phyloP scores from a whole-genome alignment of 2,113 vertebrate species.

The Chaetops frenatus region DNA sequence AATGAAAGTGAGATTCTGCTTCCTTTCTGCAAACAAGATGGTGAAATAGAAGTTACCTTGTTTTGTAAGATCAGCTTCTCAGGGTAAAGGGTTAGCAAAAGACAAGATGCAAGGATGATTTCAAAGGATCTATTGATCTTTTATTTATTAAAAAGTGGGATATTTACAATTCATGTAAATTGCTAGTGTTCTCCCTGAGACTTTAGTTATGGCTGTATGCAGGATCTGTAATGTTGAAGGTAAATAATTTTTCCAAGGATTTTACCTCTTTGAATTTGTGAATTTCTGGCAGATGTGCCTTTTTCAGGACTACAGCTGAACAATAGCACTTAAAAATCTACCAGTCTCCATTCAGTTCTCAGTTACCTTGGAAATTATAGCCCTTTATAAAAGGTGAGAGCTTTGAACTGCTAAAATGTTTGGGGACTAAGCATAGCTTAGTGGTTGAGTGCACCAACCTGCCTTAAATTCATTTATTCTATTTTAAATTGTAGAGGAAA shows the following conservation, averaged over 20 bases:
- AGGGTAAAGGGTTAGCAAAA: neutral
- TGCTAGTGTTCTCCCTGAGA: neutral
- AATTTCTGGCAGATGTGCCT: neutral
- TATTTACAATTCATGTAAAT: neutral
- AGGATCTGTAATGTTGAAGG: neutral
- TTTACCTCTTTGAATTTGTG: neutral
- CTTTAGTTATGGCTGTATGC: neutral
- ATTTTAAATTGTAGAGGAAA: neutral
- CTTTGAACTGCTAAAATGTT: neutral
- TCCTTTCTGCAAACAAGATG: neutral
- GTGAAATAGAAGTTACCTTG: neutral
- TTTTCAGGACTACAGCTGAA: neutral
- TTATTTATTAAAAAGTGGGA: neutral
- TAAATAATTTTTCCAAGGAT: neutral
- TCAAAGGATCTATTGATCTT: neutral
- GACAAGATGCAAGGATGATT: neutral
- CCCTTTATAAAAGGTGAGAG: neutral
- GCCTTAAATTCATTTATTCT: neutral
- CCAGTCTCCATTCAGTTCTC: neutral
- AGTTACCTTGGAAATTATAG: neutral
- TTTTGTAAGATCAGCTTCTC: neutral
- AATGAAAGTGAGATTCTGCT: neutral
- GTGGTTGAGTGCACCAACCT: neutral
- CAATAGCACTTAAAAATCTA: neutral
- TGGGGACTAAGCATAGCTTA: neutral